Conservation (phyloP, 1,140 invertebrate species). For the Triops cancriformis region DNA sequence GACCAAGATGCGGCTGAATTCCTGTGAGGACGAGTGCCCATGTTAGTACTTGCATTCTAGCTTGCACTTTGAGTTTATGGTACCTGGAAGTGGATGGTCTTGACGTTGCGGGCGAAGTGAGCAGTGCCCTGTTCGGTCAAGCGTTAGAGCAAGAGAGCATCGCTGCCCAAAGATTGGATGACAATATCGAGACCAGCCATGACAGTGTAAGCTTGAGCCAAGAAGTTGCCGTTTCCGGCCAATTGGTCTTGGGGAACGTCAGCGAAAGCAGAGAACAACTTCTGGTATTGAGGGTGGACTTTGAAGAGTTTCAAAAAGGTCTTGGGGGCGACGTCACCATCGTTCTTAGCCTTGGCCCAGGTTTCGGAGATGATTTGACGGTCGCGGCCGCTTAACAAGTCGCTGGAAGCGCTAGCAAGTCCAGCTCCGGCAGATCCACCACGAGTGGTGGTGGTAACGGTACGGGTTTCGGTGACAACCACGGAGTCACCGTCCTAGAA, state of each 20-base stretch:
- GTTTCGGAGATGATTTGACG: conserved; percentile 14
- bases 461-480: not conserved
- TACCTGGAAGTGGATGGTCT: conserved; percentile 21
- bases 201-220: conserved; percentile 57
- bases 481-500: too few relatives aligned
- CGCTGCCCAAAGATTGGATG: conserved; percentile 2
- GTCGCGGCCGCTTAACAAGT: not conserved
- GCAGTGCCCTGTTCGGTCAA: not conserved
- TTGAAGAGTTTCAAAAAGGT: conserved; percentile 45
- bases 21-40: not conserved
- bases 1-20: not conserved
- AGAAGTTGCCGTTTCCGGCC: conserved; percentile 49
- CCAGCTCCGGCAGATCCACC: not conserved
- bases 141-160: not conserved
- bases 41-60: not conserved
- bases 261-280: conserved; percentile 50
- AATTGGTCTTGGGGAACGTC: conserved; percentile 48
- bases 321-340: conserved; percentile 14
- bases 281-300: conserved; percentile 50
- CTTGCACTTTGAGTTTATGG: not conserved
- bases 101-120: conserved; percentile 13
- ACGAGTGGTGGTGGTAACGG: not conserved
- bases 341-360: conserved; percentile 12
- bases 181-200: conserved; percentile 36
- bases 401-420: not conserved